Evolutionary conservation across 1,140 invertebrate genomes (phyloP).

Genomic region (Wiebesia pumilae): DNA sequence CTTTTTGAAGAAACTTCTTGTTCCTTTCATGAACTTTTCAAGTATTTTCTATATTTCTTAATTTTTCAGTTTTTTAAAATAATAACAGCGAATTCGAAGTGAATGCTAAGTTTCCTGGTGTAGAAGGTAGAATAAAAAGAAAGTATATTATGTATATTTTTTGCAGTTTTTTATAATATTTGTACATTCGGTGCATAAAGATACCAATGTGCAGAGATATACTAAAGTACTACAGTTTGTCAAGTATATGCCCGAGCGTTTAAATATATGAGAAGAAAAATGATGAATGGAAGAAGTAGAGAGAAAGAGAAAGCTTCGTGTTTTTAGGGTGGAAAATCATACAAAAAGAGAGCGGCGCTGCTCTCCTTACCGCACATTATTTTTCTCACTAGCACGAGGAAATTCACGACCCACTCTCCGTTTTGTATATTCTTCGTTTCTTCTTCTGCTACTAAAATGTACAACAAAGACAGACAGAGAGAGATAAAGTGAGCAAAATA

Average conservation of each 20-base stretch:
- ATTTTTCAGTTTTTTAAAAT: too few relatives aligned
- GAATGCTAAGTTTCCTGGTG: too few relatives aligned
- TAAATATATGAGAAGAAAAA: slow-evolving; percentile 31
- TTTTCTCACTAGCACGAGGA: slow-evolving; percentile 14
- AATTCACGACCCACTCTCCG: slow-evolving; percentile 29
- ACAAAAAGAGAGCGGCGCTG: slow-evolving; percentile 32
- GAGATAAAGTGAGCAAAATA: background rate
- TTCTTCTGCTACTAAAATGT: slow-evolving; percentile 29
- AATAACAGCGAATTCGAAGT: too few relatives aligned
- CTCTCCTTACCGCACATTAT: background rate
- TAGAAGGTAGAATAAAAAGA: background rate
- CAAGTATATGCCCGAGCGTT: background rate
- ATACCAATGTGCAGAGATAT: background rate
- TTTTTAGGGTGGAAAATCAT: slow-evolving; percentile 43
- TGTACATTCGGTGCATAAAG: background rate
- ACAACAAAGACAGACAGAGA: background rate
- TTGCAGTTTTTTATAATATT: background rate
- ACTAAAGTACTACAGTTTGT: background rate
- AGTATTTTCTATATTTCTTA: too few relatives aligned
- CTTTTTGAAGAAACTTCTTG: too few relatives aligned
- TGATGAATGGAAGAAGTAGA: slow-evolving; percentile 21
- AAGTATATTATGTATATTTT: background rate
- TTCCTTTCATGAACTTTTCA: too few relatives aligned
- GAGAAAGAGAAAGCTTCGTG: background rate
- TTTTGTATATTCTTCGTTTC: slow-evolving; percentile 43